These are phyloP conservation scores for Paradoxurus hermaphroditus DNA, from an alignment of 2,113 vertebrate genomes.

Conservation along the genomic window DNA sequence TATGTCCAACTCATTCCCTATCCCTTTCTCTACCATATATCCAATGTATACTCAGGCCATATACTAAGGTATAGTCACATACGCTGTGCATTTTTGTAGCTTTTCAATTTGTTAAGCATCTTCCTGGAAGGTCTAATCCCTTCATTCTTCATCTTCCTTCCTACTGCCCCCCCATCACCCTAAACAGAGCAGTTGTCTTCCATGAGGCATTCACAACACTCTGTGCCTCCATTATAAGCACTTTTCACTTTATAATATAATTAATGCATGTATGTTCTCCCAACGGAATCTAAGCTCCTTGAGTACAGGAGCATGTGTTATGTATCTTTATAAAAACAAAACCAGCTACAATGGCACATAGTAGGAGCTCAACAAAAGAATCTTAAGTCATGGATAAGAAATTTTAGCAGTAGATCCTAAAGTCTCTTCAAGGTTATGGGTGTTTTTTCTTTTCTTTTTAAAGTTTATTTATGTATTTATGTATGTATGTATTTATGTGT, in stretches of 20 bases:
- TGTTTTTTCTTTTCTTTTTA: no score
- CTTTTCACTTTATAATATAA: background rate
- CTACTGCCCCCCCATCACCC: background rate
- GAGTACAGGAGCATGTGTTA: background rate
- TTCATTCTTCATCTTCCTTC: background rate
- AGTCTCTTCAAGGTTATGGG: background rate
- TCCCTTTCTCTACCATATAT: background rate
- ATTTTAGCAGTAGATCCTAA: background rate
- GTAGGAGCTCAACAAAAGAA: background rate
- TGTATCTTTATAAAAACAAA: background rate
- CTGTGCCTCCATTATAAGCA: background rate
- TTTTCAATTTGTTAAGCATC: background rate
- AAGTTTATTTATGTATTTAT: no score
- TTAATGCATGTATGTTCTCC: background rate
- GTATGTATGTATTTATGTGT: no score
- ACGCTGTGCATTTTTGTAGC: background rate
- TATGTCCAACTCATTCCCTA: background rate
- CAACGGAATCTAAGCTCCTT: background rate
- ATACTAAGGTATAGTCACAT: background rate
- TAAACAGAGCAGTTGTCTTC: background rate
- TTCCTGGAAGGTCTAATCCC: background rate
- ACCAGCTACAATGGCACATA: background rate
- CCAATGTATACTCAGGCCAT: background rate
- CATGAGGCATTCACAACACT: background rate
- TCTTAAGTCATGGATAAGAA: background rate